These are phyloP conservation scores for Synergus gifuensis DNA, from an alignment of 2,888 invertebrate genomes.

Conservation along the genomic window DNA sequence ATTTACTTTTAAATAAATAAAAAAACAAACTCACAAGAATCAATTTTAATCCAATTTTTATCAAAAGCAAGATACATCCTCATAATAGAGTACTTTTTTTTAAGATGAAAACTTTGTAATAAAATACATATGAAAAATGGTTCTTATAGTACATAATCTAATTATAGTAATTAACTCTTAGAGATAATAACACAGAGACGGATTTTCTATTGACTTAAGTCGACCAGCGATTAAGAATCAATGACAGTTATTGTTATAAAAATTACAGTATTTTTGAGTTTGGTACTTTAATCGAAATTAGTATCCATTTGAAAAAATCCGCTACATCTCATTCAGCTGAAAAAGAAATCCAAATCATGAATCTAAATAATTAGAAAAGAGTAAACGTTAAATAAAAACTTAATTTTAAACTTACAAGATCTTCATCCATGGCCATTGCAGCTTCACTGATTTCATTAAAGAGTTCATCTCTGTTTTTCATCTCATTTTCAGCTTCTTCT, in stretches of 20 bases:
- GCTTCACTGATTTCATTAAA: constrained; percentile 11
- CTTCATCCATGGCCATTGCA: not conserved
- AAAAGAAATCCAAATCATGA: not conserved
- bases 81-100: not conserved
- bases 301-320: not conserved
- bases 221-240: not conserved
- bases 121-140: too few species aligned
- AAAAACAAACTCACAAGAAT: not conserved
- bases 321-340: not conserved
- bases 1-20: not conserved
- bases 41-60: not conserved
- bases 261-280: not conserved
- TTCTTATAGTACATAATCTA: not conserved
- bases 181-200: not conserved
- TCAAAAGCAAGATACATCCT: not conserved
- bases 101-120: not conserved
- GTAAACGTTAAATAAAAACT: not conserved
- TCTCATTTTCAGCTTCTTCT: constrained; percentile 17
- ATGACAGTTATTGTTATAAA: not conserved
- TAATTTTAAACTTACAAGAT: constrained; percentile 12
- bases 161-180: not conserved
- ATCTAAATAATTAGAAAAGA: not conserved
- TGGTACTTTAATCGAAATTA: not conserved
- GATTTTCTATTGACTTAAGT: not conserved
- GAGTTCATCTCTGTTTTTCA: constrained; percentile 1